Percentiles rank a stretch among this genome's conserved stretches.
These are phyloP conservation scores for Sanderia malayensis DNA, from an alignment of 30 jellyfish, hydroid and myxozoan species.

Conservation along the genomic window DNA sequence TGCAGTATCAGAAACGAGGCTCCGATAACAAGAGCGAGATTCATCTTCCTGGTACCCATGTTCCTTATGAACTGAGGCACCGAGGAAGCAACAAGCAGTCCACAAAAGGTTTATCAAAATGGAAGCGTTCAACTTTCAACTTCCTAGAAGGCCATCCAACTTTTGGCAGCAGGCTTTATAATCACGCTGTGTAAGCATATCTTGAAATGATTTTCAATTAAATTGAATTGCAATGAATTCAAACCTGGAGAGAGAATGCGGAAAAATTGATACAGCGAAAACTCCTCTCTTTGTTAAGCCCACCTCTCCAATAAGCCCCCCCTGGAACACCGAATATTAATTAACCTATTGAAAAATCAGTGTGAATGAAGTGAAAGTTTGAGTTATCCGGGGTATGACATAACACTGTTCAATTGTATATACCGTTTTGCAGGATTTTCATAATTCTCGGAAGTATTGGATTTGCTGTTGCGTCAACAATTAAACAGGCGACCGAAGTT, in stretches of 20 bases:
- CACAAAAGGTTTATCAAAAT: background rate
- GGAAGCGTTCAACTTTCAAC: slow-evolving; percentile 22
- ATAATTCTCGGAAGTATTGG: slow-evolving; percentile 54
- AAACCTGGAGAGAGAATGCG: too few species aligned
- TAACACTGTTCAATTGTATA: too few species aligned
- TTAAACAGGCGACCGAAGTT: slow-evolving; percentile 2
- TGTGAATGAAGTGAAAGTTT: too few species aligned
- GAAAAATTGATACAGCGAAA: too few species aligned
- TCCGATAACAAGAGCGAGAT: slow-evolving; percentile 28
- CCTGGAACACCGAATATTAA: too few species aligned
- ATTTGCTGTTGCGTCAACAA: slow-evolving; percentile 44
- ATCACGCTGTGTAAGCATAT: slow-evolving; percentile 53
- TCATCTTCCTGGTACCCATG: slow-evolving; percentile 40
- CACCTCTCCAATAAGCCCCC: too few species aligned
- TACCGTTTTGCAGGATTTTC: slow-evolving; percentile 35
- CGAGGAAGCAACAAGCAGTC: background rate
- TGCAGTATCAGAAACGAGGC: slow-evolving; percentile 5
- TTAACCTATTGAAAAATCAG: too few species aligned
- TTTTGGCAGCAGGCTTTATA: slow-evolving; percentile 34
- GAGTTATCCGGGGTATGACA: too few species aligned
- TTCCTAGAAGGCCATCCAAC: slow-evolving; percentile 53
- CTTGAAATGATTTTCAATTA: too few species aligned
- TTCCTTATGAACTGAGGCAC: slow-evolving; percentile 19
- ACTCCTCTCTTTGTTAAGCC: too few species aligned
- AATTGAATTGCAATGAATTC: too few species aligned